These are phyloP conservation scores for Drosophila parabipectinata DNA, from an alignment of 1,140 invertebrate species.

Conservation along the genomic window DNA sequence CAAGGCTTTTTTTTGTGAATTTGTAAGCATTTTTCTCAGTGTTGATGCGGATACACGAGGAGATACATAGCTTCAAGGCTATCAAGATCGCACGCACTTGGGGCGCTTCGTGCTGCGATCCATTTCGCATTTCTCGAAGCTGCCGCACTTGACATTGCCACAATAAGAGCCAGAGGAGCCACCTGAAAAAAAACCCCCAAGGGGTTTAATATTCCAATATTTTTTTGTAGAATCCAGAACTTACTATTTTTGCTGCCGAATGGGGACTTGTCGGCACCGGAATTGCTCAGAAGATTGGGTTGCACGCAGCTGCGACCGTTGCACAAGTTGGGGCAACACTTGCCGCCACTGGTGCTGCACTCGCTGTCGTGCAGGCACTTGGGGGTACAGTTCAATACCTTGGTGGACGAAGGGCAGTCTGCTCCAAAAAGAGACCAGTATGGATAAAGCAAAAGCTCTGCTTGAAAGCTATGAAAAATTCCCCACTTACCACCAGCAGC, in stretches of 20 bases:
- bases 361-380: slow-evolving; percentile 88
- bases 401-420: slow-evolving; percentile 87
- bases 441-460: slow-evolving; percentile 15
- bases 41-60: background rate
- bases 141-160: slow-evolving; percentile 88
- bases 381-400: slow-evolving; percentile 87
- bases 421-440: background rate
- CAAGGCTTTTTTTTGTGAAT: background rate
- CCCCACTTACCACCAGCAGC: slow-evolving; percentile 66
- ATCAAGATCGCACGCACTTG: slow-evolving; percentile 86
- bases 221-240: background rate
- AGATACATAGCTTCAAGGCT: background rate
- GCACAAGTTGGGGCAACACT: slow-evolving; percentile 89
- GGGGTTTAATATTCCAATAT: background rate
- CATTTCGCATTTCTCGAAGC: slow-evolving; percentile 88
- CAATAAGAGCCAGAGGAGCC: slow-evolving; percentile 86
- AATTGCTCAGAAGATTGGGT: slow-evolving; percentile 82
- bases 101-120: slow-evolving; percentile 87
- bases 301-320: slow-evolving; percentile 87
- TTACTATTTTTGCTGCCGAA: slow-evolving; percentile 80
- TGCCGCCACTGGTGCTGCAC: slow-evolving; percentile 86
- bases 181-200: slow-evolving; percentile 67
- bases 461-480: slow-evolving; percentile 4
- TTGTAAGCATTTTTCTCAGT: background rate
- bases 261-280: slow-evolving; percentile 63